Evolutionary conservation across 2,797 vertebrate species (phyloP), one percentile per base, ranked within the genome.

Genomic region (Artibeus lituratus): DNA sequence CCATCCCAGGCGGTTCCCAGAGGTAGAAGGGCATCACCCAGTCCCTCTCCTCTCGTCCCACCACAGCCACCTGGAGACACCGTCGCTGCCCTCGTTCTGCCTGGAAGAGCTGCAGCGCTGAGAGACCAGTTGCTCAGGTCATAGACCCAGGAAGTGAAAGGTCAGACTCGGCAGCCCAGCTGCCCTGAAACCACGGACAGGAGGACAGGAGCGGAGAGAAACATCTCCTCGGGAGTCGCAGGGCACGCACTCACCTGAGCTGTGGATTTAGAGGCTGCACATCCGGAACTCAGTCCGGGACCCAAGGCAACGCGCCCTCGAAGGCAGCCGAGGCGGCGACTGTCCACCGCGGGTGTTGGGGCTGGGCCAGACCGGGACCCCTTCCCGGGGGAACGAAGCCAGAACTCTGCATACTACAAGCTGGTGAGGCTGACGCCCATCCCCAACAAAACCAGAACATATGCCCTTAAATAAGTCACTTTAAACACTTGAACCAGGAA

Each of bases 211-310:
- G 39, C 15, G 4, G 62, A 72, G 19, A 47, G 19, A 53, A 22
- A 16, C 1, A 16, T 18, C 5, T 11, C 24, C 6, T 0, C 0
- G 73, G 32, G 39, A 47, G 16, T 55, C n/a, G 1, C n/a, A 6
- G n/a, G 32, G 67, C 24, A 3, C 22, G 0, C 5, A 3, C 14
- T 80, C 76, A 37, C 69, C 69, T 21, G 11, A 37, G 83, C 65
- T 42, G 26, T 10, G 53, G 9, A 1, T 2, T 32, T 10, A 35
- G 42, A 39, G 32, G 22, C 21, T 9, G 10, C 37, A 1, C 10
- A 39, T 91, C 32, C 44, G 5, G 53, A 51, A 21, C 72, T 24
- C n/a, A 22, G 5, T 15, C 67, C 39, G 49, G 90, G 55, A 39
- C 78, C 51, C 39, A 22, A 22, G 44, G n/a, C 35, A 3, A 10